phyloP scores from a whole-genome alignment of 2,888 invertebrate genomes.

The Lasiommata megera region DNA sequence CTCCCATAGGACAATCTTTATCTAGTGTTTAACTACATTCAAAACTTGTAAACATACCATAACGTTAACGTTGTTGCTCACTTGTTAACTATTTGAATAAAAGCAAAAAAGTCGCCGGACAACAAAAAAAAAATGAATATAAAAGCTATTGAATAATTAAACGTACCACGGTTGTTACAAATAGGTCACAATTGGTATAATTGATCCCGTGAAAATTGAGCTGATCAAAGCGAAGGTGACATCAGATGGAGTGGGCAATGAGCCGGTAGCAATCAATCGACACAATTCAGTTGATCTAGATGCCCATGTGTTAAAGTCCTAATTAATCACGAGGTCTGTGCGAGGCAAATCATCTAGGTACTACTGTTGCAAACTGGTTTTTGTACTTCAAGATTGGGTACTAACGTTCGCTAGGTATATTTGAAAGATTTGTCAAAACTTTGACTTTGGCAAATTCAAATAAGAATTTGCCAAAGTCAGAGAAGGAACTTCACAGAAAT shows the following conservation, averaged over 20 bases:
- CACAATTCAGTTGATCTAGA: slow-evolving; percentile 43
- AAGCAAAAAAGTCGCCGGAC: no score
- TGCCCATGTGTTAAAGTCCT: slow-evolving; percentile 32
- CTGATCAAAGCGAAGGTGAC: slow-evolving; percentile 38
- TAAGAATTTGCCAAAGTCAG: no score
- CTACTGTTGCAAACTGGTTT: background rate
- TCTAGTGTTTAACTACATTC: no score
- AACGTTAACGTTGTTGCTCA: no score
- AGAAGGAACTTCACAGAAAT: no score
- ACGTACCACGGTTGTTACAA: background rate
- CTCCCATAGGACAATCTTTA: no score
- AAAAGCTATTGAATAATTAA: background rate
- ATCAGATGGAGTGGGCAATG: slow-evolving; percentile 44
- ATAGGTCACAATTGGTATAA: slow-evolving; percentile 41
- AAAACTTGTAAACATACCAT: no score
- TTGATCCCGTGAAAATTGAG: slow-evolving; percentile 34
- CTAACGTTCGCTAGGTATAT: no score
- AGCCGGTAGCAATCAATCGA: slow-evolving; percentile 43
- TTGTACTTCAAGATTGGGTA: background rate
- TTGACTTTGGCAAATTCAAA: no score
- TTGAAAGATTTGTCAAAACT: no score
- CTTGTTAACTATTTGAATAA: no score
- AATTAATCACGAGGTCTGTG: slow-evolving; percentile 37
- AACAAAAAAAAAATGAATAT: background rate
- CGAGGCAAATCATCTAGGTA: slow-evolving; percentile 17